Conservation (phyloP, 2,888 invertebrate genomes). For the Phorcus lineatus region DNA sequence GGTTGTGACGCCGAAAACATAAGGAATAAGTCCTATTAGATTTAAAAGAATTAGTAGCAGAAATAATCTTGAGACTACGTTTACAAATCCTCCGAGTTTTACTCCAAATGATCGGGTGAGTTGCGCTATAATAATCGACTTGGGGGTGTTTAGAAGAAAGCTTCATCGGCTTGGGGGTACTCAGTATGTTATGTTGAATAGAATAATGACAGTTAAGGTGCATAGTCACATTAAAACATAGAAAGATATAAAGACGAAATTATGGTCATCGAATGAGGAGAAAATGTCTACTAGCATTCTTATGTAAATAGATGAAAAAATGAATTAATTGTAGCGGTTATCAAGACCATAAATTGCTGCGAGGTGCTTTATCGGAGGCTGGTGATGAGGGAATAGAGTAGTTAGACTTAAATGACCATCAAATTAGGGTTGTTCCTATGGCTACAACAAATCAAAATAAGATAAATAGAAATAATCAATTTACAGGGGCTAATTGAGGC, state of each 20-base stretch:
- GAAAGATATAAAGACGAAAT: slow-evolving; percentile 77
- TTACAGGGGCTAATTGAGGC: slow-evolving; percentile 83
- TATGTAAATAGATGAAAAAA: slow-evolving; percentile 58
- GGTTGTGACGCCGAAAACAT: slow-evolving; percentile 83
- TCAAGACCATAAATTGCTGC: neutral
- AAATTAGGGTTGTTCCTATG: neutral
- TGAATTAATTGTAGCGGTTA: neutral
- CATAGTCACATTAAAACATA: slow-evolving; percentile 56
- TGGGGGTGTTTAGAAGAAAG: slow-evolving; percentile 78
- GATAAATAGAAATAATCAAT: slow-evolving; percentile 68
- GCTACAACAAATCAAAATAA: slow-evolving; percentile 3
- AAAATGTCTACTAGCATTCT: slow-evolving; percentile 84
- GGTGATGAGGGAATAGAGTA: neutral
- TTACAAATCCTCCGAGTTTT: slow-evolving; percentile 76
- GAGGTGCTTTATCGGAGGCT: neutral
- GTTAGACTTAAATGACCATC: neutral
- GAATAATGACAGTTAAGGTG: neutral
- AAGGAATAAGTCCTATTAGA: slow-evolving; percentile 83
- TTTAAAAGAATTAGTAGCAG: slow-evolving; percentile 82
- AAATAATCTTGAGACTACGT: slow-evolving; percentile 79
- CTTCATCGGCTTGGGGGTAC: neutral
- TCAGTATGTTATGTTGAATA: slow-evolving; percentile 6
- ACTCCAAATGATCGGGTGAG: slow-evolving; percentile 76
- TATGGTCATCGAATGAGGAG: slow-evolving; percentile 81
- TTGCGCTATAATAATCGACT: slow-evolving; percentile 78